Base-by-base conservation (phyloP, 2,888 invertebrate genomes). In the Perithous albicinctus region DNA sequence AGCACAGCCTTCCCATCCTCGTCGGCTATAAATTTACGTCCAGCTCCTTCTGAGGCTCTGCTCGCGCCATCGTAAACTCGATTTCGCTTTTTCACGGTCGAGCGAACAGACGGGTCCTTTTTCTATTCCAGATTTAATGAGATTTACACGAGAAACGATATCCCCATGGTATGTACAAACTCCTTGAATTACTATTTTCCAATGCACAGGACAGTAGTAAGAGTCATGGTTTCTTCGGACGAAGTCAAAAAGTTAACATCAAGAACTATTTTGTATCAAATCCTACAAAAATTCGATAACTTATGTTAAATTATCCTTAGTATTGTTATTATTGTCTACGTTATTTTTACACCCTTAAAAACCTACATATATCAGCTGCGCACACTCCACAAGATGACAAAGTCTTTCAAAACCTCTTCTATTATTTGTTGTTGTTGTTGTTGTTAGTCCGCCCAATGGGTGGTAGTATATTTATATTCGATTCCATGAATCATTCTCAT, bases 1-100 rank as follows among this genome's bases (percentile, higher is more conserved):
- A 26, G n/a, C 41, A 15, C 15, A 20, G 20, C 12, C 18, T 51
- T 20, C 35, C 7, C 15, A 12, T 51, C 7, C 26, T 38, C 35
- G 26, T 54, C 23, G 38, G 41, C 41, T 48, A 73, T 79, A 73
- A 73, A 79, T 74, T 73, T 51, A 64, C 61, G 35, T 66, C 15
- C 51, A 23, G 41, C 46, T 43, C 18, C 23, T 3, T 38, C 32
- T 10, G 23, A 35, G n/a, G 12, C n/a, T 26, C 15, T 8, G 7
- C 38, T 20, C 26, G 18, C 41, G 51, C 10, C 61, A 41, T 67
- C 67, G 73, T 74, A 74, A 79, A 79, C 78, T 79, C 67, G n/a
- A 79, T 79, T 73, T 67, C 51, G 54, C 29, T 79, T 48, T 51
- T 61, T 63, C 67, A 73, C 51, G 61, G 10, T 67, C 73, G 61